Evolutionary conservation across 2,888 invertebrate species (phyloP), one percentile per base, ranked within the genome.

Genomic region (Monoplex corrugatus): DNA sequence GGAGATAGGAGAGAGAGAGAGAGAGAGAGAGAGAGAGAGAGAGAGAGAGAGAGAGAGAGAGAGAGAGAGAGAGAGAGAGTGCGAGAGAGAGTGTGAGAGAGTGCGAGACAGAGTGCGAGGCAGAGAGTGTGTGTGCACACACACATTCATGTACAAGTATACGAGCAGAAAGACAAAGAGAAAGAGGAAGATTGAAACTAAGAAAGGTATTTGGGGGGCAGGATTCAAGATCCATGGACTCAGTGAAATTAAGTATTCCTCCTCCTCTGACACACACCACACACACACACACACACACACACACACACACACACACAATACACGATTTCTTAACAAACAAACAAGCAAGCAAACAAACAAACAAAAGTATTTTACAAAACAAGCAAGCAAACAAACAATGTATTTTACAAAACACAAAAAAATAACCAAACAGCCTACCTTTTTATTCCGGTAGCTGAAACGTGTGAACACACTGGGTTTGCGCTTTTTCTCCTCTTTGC

Each of bases 381-480:
- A 83, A 83, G 23, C 23, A 83, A 45, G 35, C 19, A 45, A 83
- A 45, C 23, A 44, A 45, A 44, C 72, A 45, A 28, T 3, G 23
- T 1, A 32, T 23, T 38, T 16, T 23, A 13, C 32, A 80, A 57
- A 50, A 63, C n/a, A 75, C 43, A 89, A 23, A 45, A 16, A 45
- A 32, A 83, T n/a, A 86, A 0, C 45, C 19, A 87, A 13, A 72
- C 10, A 82, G 57, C 92, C 91, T 87, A 94, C 94, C 93, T 94
- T 95, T 90, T 95, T 94, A 35, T 91, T 93, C 84, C 95, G 93
- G 90, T 95, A 94, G 91, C 95, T 95, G 78, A 95, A 92, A 78
- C 95, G 92, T n/a, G 95, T 94, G 92, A 95, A 95, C 35, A 95
- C 93, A 87, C 94, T 95, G 40, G 93, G 92, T 82, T 94, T 93